Evolutionary conservation across 2,113 vertebrate species (phyloP).

Genomic region (Phodopus roborovskii): DNA sequence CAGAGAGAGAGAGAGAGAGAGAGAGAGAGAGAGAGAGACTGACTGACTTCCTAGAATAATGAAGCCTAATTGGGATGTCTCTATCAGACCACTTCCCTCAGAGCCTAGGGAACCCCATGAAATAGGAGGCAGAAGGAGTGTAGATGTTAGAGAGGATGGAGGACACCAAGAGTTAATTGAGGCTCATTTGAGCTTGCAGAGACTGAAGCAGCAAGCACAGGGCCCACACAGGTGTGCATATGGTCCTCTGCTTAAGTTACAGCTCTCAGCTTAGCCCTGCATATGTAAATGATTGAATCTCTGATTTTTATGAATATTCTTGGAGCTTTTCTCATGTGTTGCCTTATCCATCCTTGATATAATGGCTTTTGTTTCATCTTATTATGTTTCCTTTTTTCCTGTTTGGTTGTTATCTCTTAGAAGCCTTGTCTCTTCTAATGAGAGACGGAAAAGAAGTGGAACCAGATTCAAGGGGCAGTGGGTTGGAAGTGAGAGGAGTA

Average conservation of each 20-base stretch:
- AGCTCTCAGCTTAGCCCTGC: neutral
- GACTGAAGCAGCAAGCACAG: neutral
- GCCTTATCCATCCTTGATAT: neutral
- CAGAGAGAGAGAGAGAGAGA: too few species aligned
- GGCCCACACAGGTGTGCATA: neutral
- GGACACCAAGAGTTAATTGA: neutral
- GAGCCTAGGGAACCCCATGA: too few species aligned
- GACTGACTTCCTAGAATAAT: too few species aligned
- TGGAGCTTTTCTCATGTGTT: neutral
- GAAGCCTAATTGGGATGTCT: too few species aligned
- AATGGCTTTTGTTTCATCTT: neutral
- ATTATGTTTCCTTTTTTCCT: neutral
- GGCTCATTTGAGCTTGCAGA: neutral
- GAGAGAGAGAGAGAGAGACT: too few species aligned
- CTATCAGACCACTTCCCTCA: too few species aligned
- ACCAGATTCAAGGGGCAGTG: neutral
- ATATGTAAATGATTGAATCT: neutral
- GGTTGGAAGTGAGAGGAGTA: neutral
- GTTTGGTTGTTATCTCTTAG: neutral
- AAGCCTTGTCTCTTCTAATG: neutral
- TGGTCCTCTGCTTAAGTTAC: neutral
- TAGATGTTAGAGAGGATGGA: neutral
- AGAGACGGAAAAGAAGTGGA: neutral
- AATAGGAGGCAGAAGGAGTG: too few species aligned
- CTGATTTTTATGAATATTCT: neutral